Percentiles rank a stretch among this genome's conserved stretches.
These are phyloP conservation scores for Liolophura sinensis DNA, from an alignment of 1,140 invertebrate species.

Conservation along the genomic window DNA sequence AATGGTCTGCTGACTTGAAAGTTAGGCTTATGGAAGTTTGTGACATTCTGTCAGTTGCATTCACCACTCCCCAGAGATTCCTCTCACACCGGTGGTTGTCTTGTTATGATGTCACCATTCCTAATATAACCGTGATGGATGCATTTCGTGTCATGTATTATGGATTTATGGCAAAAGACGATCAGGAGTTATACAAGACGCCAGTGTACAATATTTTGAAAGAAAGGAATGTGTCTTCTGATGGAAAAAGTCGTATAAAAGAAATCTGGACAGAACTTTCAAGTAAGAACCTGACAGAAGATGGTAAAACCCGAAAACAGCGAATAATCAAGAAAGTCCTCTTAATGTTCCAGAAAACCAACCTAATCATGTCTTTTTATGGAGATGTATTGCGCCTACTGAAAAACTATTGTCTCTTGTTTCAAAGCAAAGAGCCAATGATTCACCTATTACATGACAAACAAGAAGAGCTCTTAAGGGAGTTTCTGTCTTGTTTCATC, in stretches of 20 bases:
- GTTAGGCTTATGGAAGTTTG: conserved; percentile 18
- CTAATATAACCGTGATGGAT: conserved; percentile 11
- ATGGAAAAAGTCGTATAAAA: conserved; percentile 9
- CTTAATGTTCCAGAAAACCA: conserved; percentile 13
- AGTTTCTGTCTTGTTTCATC: conserved; percentile 25
- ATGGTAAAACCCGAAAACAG: conserved; percentile 23
- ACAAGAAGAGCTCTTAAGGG: conserved; percentile 17
- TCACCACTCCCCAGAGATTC: conserved; percentile 20
- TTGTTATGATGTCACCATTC: conserved; percentile 20
- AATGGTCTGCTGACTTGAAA: conserved; percentile 26
- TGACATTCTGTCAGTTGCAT: conserved; percentile 16
- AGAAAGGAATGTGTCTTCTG: background rate
- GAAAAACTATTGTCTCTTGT: conserved; percentile 23
- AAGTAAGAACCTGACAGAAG: conserved; percentile 16
- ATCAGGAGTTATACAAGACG: background rate
- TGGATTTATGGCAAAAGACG: background rate
- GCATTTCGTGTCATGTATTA: conserved; percentile 22
- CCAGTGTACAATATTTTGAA: conserved; percentile 4
- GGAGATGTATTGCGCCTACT: conserved; percentile 20
- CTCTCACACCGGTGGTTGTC: conserved; percentile 27
- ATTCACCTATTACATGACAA: conserved; percentile 23
- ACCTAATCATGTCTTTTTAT: conserved; percentile 11
- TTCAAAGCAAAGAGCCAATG: conserved; percentile 23
- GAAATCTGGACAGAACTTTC: conserved; percentile 7
- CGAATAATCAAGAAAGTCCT: conserved; percentile 17